Evolutionary conservation across 2,113 vertebrate genomes (phyloP), one percentile per base, ranked within the genome.

Genomic region (Eira barbara): DNA sequence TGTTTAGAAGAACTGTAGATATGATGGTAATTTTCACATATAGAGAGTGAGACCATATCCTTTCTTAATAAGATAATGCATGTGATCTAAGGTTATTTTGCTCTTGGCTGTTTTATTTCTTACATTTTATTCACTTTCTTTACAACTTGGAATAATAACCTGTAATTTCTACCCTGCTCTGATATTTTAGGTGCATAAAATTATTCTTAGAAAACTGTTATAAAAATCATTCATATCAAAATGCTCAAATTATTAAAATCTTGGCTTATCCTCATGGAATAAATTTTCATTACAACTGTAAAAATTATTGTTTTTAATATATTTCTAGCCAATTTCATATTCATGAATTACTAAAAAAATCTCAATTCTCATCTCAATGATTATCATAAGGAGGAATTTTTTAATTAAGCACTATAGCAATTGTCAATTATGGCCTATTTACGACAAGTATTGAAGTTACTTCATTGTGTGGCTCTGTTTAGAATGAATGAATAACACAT

Each of bases 281-380:
- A 94, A 49, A 76, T 94, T 95, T 91, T 90, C 4, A 94, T 95
- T 87, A 93, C 1, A 83, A 69, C 18, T 65, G 0, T 80, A 82
- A 86, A 92, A 87, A 71, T n/a, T 74, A 82, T 55, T 97, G 76
- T 52, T 97, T 97, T 85, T 45, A 86, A 89, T 97, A 85, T 76
- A 82, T 80, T 39, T 65, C 39, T 91, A 78, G 29, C 2, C 36
- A 93, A 52, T 69, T 96, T 97, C 27, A 49, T 76, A 92, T 57
- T 83, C 45, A 87, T 0, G 2, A 61, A 61, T 86, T 63, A 91
- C 93, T 20, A 82, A 82, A 55, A 20, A 92, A 79, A 29, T 61
- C 45, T 92, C 29, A 47, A 3, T 81, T 93, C 27, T 96, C 39
- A 95, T 89, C 65, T 93, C 52, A 83, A 12, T 94, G 31, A 84